phyloP scores from a whole-genome alignment of 2,888 invertebrate species.

The Diaprepes abbreviatus region DNA sequence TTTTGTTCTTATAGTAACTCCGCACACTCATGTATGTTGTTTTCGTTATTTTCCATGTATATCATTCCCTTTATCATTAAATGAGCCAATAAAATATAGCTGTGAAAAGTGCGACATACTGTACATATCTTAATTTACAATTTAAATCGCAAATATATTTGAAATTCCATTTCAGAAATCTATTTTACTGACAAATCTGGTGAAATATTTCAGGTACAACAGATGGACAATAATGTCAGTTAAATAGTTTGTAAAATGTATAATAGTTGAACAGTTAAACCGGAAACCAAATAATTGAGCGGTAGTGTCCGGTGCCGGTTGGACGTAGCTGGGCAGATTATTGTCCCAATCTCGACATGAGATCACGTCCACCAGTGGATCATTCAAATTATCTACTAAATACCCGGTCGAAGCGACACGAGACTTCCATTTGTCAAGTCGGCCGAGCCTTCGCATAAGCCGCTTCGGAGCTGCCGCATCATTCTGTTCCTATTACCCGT shows the following conservation, averaged over 20 bases:
- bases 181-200: background rate
- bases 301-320: constrained; percentile 41
- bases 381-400: constrained; percentile 59
- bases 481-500: constrained; percentile 50
- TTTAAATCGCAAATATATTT: background rate
- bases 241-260: constrained; percentile 44
- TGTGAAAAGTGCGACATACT: too few relatives aligned
- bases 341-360: constrained; percentile 55
- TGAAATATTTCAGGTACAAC: constrained; percentile 21
- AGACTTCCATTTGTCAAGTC: constrained; percentile 62
- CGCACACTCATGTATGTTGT: too few relatives aligned
- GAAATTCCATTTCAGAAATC: background rate
- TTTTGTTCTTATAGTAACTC: too few relatives aligned
- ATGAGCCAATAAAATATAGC: too few relatives aligned
- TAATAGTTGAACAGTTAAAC: constrained; percentile 43
- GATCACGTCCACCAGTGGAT: constrained; percentile 57
- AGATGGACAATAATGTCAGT: constrained; percentile 22
- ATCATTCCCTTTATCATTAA: too few relatives aligned
- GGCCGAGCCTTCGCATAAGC: constrained; percentile 51
- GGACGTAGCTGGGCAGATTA: constrained; percentile 46
- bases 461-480: constrained; percentile 51
- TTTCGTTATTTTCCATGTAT: too few relatives aligned
- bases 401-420: constrained; percentile 58
- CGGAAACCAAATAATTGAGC: constrained; percentile 50
- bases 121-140: background rate